Conservation (phyloP, 2,113 vertebrate genomes). For the Crotalus horridus region DNA sequence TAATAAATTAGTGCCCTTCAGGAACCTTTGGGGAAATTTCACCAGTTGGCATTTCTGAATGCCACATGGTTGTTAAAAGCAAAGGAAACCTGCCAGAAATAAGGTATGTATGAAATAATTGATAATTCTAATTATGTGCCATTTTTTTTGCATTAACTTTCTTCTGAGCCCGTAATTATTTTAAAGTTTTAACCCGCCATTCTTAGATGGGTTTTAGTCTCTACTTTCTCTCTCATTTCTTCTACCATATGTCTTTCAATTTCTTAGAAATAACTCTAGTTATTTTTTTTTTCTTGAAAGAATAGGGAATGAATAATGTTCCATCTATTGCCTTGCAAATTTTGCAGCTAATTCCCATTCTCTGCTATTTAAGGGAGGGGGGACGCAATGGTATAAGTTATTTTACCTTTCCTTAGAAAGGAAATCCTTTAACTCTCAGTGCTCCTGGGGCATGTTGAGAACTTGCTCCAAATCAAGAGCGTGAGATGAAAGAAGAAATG, state of each 20-base stretch:
- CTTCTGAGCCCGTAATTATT: background rate
- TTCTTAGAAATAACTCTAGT: background rate
- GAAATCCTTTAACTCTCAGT: background rate
- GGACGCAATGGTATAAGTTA: background rate
- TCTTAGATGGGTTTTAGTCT: background rate
- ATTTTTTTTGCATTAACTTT: background rate
- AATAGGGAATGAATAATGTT: background rate
- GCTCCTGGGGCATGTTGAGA: background rate
- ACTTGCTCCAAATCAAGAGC: background rate
- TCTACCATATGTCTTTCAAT: background rate
- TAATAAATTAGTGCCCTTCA: background rate
- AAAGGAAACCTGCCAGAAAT: background rate
- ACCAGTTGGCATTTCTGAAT: background rate
- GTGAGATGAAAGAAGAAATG: background rate
- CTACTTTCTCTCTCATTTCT: background rate
- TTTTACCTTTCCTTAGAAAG: background rate
- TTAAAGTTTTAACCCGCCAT: background rate
- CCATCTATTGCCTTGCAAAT: background rate
- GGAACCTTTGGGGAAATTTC: background rate
- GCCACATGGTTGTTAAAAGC: background rate
- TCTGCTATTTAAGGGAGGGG: background rate
- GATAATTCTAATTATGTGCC: background rate
- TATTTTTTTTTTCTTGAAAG: background rate
- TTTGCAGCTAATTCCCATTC: background rate
- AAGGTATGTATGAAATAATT: background rate